Evolutionary conservation across 2,888 invertebrate species (phyloP), one percentile per base, ranked within the genome.

Genomic region (Gnatocerus cornutus): DNA sequence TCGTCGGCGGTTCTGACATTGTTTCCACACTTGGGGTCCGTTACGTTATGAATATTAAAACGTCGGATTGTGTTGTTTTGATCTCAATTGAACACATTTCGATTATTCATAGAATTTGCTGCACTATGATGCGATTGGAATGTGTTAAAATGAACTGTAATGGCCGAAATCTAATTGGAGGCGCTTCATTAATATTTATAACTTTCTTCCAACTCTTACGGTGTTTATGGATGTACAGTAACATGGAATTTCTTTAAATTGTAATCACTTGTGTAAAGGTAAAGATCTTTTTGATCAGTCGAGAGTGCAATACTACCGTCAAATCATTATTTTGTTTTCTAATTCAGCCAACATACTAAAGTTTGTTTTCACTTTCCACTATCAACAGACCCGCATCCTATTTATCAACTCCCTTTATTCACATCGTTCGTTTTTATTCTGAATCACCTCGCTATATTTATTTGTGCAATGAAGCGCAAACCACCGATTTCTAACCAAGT

Each of bases 11-110:
- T 16, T 9, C 13, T 58, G 21, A 58, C 45, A 58, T 58, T 58
- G 58, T 58, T 45, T 10, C 58, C 58, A 58, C 58, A 58, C 45
- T 58, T 27, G 58, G 58, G 43, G 9, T 13, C 30, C 45, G 58
- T 29, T 58, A 45, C n/a, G 45, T 58, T 27, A 6, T 43, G 58
- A 58, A 58, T 58, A 58, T 58, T 58, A 45, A 58, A 41, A 56
- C 16, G 21, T 21, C 4, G 21, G 21, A 4, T 21, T 21, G 21
- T 27, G 21, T 53, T 30, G 55, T 55, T 58, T 43, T 13, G 58
- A 43, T 58, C 58, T 43, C 5, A 13, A 39, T 39, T 37, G 7
- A 16, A 56, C 33, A 30, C 12, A 10, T 8, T 55, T 37, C 12
- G 39, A 29, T 50, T 50, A 50, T 50, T 50, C 50, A 50, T 50